Evolutionary conservation across 2,888 invertebrate genomes (phyloP), one percentile per base, ranked within the genome.

Genomic region (Cheilosia variabilis): DNA sequence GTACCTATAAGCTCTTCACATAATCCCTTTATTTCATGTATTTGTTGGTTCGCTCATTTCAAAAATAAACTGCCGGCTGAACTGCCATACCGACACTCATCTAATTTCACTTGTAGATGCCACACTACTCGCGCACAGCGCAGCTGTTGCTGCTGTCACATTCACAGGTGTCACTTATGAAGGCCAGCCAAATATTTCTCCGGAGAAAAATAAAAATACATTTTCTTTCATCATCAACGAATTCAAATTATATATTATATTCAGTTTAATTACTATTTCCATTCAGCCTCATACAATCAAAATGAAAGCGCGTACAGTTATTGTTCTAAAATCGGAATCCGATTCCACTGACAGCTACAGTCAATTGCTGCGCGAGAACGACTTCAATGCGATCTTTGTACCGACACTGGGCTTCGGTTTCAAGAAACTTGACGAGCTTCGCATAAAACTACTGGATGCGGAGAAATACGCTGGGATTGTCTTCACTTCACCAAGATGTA

Each of bases 401-500:
- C 93, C 93, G 87, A 93, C 94, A 1, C 89, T 94, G 71, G 92
- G 92, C 41, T 94, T 94, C 87, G 90, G 92, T 4, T 94, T 92
- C 88, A 93, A 93, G 88, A 93, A 93, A 89, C 90, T 94, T 31
- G 91, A 92, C 2, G 87, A 90, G 75, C 90, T 94, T 72, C 89
- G 87, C 10, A 88, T 90, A 27, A 93, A 93, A 89, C 88, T 94
- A n/a, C 84, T 90, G 68, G 90, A 91, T 52, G 92, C 93, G 19
- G 91, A 92, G 63, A 89, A 91, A 45, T 94, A 93, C 90, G 91
- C 92, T 58, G 94, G 93, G 37, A 89, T 94, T 34, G 91, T 94
- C 4, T 93, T 94, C 72, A 93, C 94, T 2, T 94, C 94, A 89
- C 94, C 94, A 1, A 91, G 94, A 37, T 93, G 94, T 88, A 93